A percentile compares a stretch with the other conserved stretches of the same genome.
Conservation (phyloP, 2,888 invertebrate genomes). For the Diarsia rubi region DNA sequence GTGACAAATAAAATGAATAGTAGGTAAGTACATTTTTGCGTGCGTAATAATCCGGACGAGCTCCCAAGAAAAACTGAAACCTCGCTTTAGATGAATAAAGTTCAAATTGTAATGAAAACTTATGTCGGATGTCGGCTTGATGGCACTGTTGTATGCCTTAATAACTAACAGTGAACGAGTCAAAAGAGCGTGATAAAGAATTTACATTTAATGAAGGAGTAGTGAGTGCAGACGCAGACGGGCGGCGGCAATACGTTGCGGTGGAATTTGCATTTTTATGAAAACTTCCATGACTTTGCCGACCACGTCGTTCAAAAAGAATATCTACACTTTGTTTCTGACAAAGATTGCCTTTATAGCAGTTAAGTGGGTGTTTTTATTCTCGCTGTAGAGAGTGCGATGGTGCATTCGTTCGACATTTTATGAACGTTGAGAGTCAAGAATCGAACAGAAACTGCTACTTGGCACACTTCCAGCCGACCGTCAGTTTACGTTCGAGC, state of each 20-base stretch:
- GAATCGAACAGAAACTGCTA: slow-evolving; percentile 65
- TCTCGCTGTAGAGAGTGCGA: slow-evolving; percentile 52
- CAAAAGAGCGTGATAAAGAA: slow-evolving; percentile 73
- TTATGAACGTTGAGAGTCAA: slow-evolving; percentile 67
- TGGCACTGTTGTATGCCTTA: slow-evolving; percentile 68
- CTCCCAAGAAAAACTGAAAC: slow-evolving; percentile 32
- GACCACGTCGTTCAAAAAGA: slow-evolving; percentile 70
- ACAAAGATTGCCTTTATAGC: slow-evolving; percentile 70
- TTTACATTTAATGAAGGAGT: slow-evolving; percentile 80
- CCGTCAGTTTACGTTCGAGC: slow-evolving; percentile 69
- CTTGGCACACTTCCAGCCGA: slow-evolving; percentile 70
- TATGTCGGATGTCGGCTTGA: slow-evolving; percentile 51
- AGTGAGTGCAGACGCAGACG: slow-evolving; percentile 65
- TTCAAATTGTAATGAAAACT: slow-evolving; percentile 42
- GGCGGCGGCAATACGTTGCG: slow-evolving; percentile 73
- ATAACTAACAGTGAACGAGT: slow-evolving; percentile 69
- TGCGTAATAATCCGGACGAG: slow-evolving; percentile 57
- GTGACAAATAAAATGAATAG: slow-evolving; percentile 67
- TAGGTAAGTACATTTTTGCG: slow-evolving; percentile 67
- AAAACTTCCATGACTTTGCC: slow-evolving; percentile 74
- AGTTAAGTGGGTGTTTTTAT: slow-evolving; percentile 69
- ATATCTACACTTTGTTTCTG: slow-evolving; percentile 65
- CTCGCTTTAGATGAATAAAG: slow-evolving; percentile 41
- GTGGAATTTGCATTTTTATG: slow-evolving; percentile 81
- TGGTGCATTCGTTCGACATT: slow-evolving; percentile 67